Conservation (phyloP, 1,140 invertebrate species). For the Drosophila ficusphila region DNA sequence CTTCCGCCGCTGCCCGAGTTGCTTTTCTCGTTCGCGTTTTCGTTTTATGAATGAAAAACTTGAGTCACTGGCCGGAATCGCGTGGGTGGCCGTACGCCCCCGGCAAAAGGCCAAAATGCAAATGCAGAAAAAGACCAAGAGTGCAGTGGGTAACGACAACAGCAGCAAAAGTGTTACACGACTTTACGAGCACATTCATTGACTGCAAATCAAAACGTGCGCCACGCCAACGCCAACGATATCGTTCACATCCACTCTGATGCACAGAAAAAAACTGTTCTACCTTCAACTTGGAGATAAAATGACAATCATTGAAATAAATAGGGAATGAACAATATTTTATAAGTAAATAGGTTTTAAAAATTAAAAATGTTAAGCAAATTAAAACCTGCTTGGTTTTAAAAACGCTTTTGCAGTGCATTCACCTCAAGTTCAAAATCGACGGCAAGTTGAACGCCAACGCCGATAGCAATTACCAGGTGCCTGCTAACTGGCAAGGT, state of each 20-base stretch:
- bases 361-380: background rate
- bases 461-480: conserved; percentile 72
- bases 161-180: conserved; percentile 64
- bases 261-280: background rate
- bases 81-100: conserved; percentile 65
- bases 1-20: conserved; percentile 18
- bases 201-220: conserved; percentile 79
- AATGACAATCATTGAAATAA: too few species aligned
- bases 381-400: background rate
- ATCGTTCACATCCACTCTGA: conserved; percentile 6
- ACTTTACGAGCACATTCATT: conserved; percentile 77
- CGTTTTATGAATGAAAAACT: conserved; percentile 71
- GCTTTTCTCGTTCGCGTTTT: conserved; percentile 42
- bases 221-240: conserved; percentile 60
- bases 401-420: conserved; percentile 1
- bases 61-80: conserved; percentile 55
- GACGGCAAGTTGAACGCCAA: conserved; percentile 44
- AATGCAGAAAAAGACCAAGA: conserved; percentile 59
- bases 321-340: too few species aligned
- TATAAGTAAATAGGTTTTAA: too few species aligned
- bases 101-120: conserved; percentile 71
- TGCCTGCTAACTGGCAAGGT: conserved; percentile 70
- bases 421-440: conserved; percentile 17
- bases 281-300: background rate
- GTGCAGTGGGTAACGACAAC: conserved; percentile 47